Percentiles rank a stretch among this genome's conserved stretches.
These are phyloP conservation scores for Desoria tigrina DNA, from an alignment of 2,888 invertebrate genomes.

Conservation along the genomic window DNA sequence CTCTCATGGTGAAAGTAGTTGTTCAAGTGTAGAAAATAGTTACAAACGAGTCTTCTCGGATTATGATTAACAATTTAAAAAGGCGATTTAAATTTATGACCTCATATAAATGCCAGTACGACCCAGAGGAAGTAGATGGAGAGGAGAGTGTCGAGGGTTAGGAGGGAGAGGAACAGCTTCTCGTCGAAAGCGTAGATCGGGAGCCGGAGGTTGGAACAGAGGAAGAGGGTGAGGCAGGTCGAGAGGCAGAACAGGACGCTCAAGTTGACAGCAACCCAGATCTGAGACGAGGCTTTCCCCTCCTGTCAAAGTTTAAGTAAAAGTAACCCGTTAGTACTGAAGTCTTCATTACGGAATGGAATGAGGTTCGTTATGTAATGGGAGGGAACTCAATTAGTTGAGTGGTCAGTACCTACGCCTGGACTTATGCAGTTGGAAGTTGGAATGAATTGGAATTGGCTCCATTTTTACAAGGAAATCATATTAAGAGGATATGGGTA, in stretches of 20 bases:
- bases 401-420: no score
- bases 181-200: constrained; percentile 43
- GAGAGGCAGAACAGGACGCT: constrained; percentile 45
- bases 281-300: constrained; percentile 37
- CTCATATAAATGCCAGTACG: constrained; percentile 49
- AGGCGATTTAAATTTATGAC: constrained; percentile 8
- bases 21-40: not conserved
- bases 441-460: no score
- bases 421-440: no score
- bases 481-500: no score
- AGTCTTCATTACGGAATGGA: no score
- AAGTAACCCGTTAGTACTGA: no score
- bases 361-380: not conserved
- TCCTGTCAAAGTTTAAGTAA: constrained; percentile 27
- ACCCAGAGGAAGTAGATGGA: constrained; percentile 49
- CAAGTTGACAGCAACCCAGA: constrained; percentile 44
- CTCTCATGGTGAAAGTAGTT: not conserved
- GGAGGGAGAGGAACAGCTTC: constrained; percentile 40
- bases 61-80: constrained; percentile 5
- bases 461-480: no score
- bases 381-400: no score
- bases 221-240: constrained; percentile 45
- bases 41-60: not conserved
- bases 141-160: constrained; percentile 43
- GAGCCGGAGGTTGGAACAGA: constrained; percentile 39